These are phyloP conservation scores for Cassiopea xamachana DNA, from an alignment of 30 jellyfish, hydroid and myxozoan species.

Conservation along the genomic window DNA sequence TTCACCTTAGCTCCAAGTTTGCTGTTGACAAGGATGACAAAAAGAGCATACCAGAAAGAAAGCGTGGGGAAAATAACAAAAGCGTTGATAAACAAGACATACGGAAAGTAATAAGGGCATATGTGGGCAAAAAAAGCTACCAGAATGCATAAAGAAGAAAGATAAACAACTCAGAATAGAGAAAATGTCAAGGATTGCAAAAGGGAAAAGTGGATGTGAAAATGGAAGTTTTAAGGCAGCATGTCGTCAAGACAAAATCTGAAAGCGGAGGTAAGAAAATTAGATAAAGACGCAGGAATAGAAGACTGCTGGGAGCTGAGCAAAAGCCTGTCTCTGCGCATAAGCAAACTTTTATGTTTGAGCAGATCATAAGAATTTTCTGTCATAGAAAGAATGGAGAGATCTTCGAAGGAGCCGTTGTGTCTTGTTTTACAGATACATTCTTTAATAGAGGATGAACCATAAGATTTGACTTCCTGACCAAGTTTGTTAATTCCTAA, in stretches of 20 bases:
- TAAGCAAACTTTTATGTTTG: background rate
- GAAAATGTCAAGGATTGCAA: background rate
- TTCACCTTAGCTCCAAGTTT: too few species aligned
- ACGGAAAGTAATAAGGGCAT: too few species aligned
- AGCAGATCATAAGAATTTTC: background rate
- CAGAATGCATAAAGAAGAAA: background rate
- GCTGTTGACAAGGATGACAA: too few species aligned
- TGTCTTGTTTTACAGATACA: background rate
- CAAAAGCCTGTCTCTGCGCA: background rate
- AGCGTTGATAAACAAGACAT: too few species aligned
- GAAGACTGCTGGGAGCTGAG: background rate
- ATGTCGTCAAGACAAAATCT: background rate
- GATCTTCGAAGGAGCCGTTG: background rate
- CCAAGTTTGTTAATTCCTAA: conserved; percentile 16
- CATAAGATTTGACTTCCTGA: conserved; percentile 8
- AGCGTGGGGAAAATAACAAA: too few species aligned
- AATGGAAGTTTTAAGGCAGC: background rate
- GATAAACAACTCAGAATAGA: background rate
- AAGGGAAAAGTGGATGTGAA: background rate
- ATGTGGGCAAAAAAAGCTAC: too few species aligned
- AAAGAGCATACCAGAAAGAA: too few species aligned
- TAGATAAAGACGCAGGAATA: background rate
- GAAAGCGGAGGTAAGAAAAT: background rate
- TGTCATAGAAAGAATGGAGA: background rate
- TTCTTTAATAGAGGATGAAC: conserved; percentile 1